phyloP scores from a whole-genome alignment of 2,113 vertebrate genomes.

The Pan troglodytes region NHGRI_mPanTro3-v2.1_pri NC_072408.2:105030501-105031000 shows the following conservation, averaged over 20 bases:
- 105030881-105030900: conserved; percentile 56
- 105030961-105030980: neutral
- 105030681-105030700: conserved; percentile 68
- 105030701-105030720: conserved; percentile 41
- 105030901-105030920: conserved; percentile 52
- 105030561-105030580: conserved; percentile 62
- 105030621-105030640: conserved; percentile 47
- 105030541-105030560: conserved; percentile 61
- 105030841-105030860: neutral
- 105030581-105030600: neutral
- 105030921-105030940: neutral
- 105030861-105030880: conserved; percentile 54
- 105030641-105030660: conserved; percentile 64
- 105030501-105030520: conserved; percentile 62
- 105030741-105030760: conserved; percentile 54
- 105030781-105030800: conserved; percentile 44
- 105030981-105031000: neutral
- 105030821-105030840: conserved; percentile 66
- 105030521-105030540: conserved; percentile 63
- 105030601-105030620: conserved; percentile 57
- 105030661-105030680: conserved; percentile 64
- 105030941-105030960: neutral
- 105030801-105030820: conserved; percentile 41
- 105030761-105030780: conserved; percentile 51
- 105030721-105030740: conserved; percentile 63